Base-by-base conservation (phyloP, 2,888 invertebrate genomes). In the Agrotis clavis region DNA sequence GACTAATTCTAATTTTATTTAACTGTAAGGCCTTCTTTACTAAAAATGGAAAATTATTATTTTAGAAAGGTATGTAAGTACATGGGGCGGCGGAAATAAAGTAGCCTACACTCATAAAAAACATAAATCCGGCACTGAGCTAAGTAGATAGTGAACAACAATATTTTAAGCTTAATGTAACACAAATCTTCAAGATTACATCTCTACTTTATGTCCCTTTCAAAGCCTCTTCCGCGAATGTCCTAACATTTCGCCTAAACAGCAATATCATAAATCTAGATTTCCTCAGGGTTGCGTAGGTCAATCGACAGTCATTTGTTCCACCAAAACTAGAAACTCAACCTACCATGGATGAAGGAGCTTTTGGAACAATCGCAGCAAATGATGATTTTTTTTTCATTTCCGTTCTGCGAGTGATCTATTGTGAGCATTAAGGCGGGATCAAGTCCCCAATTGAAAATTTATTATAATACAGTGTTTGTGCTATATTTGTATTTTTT, bases 231-330 rank as follows among this genome's bases (percentile, higher is more conserved):
- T 71, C 45, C 50, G 50, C 1, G 14, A 72, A 53, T 48, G 53
- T 54, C 30, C 9, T n/a, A 77, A 48, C 48, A 30, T 21, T 53
- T 13, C 54, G 51, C 11, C n/a, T 77, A 35, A 50, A 53, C 11
- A 53, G 21, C n/a, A 30, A 71, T 21, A 66, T 41, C 13, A 66
- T 76, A 56, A 74, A 63, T 79, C 56, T 79, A 51, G 25, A 48
- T 71, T 61, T 61, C 35, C 54, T 51, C 25, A 57, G 45, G 25
- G 54, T 74, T 64, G 9, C 74, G 25, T 47, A 64, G 80, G 48
- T 73, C 35, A 51, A 48, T 73, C 25, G n/a, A 5, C 79, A 25
- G 65, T 41, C 51, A 65, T 76, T 61, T 61, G 65, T 76, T 65
- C 25, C 65, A 65, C 50, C 7, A 61, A 45, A 61, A 76, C 74